phyloP scores from a whole-genome alignment of 2,888 invertebrate species.

The Coelopa pilipes region DNA sequence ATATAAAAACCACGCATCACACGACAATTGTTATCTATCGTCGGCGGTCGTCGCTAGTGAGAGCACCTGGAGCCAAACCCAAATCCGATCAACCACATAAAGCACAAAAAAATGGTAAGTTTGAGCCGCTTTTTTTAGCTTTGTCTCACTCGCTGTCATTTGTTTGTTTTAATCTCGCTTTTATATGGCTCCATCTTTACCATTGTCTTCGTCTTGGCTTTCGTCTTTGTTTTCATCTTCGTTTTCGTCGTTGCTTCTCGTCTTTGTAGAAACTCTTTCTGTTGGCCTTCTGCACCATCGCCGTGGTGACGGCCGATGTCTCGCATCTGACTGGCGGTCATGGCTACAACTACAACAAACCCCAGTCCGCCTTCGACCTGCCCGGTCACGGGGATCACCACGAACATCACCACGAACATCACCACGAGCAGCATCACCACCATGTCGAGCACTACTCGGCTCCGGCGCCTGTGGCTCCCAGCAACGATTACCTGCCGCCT shows the following conservation, averaged over 20 bases:
- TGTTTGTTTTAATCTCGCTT: background rate
- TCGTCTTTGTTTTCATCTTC: too few relatives aligned
- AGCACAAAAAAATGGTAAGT: too few relatives aligned
- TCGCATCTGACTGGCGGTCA: conserved; percentile 21
- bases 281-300: conserved; percentile 1
- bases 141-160: background rate
- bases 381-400: background rate
- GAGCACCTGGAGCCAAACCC: background rate
- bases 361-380: background rate
- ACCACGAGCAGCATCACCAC: background rate
- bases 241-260: background rate
- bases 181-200: background rate
- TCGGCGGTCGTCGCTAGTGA: background rate
- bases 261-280: conserved; percentile 31
- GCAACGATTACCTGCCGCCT: background rate
- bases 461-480: conserved; percentile 8
- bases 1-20: background rate
- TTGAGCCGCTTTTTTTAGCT: too few relatives aligned
- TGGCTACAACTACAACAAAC: conserved; percentile 16
- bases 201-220: background rate
- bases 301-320: conserved; percentile 31
- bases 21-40: background rate
- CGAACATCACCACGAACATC: background rate
- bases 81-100: background rate
- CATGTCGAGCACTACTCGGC: background rate